phyloP scores from a whole-genome alignment of 2,113 vertebrate genomes.

The Mellivora capensis region DNA sequence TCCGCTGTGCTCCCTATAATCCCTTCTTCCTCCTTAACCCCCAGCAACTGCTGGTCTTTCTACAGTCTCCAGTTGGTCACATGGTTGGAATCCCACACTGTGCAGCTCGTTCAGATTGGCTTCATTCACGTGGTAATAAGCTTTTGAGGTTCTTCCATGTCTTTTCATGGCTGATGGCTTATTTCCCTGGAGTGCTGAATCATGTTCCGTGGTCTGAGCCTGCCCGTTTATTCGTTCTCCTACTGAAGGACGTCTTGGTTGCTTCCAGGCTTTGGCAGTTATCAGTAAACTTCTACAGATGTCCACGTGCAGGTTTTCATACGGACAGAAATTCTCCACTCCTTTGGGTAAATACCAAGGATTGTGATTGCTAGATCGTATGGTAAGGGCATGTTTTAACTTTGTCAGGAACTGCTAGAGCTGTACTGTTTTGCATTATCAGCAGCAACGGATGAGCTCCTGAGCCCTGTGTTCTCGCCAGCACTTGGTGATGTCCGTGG shows the following conservation, averaged over 20 bases:
- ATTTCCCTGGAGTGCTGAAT: neutral
- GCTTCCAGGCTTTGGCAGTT: neutral
- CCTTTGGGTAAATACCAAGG: neutral
- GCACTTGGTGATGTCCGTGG: neutral
- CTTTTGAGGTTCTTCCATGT: neutral
- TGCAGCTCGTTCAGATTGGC: no score
- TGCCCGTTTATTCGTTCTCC: neutral
- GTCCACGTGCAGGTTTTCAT: neutral
- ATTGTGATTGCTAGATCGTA: fast-evolving
- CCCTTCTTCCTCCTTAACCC: neutral
- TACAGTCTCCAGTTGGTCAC: neutral
- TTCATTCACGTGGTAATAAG: no score
- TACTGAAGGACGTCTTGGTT: neutral
- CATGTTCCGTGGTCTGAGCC: neutral
- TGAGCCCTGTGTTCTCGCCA: neutral
- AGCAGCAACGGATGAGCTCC: neutral
- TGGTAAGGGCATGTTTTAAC: neutral
- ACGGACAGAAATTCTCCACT: neutral
- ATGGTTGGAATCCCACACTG: neutral
- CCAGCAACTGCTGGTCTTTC: neutral
- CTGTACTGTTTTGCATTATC: fast-evolving
- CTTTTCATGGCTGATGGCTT: neutral
- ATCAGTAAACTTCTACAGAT: neutral
- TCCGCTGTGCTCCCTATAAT: neutral
- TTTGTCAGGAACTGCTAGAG: neutral